Conservation (phyloP, 2,797 vertebrate genomes). For the Tarsius wallacei region DNA sequence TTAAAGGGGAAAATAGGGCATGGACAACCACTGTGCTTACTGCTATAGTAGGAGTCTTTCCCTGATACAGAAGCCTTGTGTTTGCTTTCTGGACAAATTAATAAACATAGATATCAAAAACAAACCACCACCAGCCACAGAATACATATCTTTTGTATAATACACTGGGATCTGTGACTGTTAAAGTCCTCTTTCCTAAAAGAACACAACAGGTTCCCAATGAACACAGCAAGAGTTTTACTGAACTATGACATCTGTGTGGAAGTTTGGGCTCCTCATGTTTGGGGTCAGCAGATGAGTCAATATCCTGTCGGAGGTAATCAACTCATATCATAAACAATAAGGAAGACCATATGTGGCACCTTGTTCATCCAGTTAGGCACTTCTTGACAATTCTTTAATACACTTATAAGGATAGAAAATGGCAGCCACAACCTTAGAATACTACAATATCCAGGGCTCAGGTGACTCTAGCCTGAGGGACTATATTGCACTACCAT, state of each 20-base stretch:
- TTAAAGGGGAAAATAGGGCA: neutral
- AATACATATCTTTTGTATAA: neutral
- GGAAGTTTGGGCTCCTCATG: neutral
- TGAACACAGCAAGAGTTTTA: neutral
- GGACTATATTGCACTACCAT: too few species aligned
- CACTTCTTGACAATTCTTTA: neutral
- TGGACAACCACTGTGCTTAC: neutral
- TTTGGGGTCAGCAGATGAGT: neutral
- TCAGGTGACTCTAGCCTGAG: neutral
- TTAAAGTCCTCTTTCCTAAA: neutral
- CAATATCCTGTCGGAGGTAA: neutral
- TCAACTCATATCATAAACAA: neutral
- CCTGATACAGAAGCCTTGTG: neutral
- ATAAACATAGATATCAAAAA: neutral
- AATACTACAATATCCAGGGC: neutral
- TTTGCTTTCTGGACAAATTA: conserved; percentile 17
- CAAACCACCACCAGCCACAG: neutral
- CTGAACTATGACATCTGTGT: neutral
- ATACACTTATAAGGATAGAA: neutral
- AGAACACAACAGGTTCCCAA: neutral
- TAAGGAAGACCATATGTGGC: neutral
- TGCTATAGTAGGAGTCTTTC: neutral
- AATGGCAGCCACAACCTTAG: neutral
- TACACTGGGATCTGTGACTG: neutral
- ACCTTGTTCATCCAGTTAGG: neutral